Conservation (phyloP, 2,888 invertebrate species). For the Tiliacea citrago region DNA sequence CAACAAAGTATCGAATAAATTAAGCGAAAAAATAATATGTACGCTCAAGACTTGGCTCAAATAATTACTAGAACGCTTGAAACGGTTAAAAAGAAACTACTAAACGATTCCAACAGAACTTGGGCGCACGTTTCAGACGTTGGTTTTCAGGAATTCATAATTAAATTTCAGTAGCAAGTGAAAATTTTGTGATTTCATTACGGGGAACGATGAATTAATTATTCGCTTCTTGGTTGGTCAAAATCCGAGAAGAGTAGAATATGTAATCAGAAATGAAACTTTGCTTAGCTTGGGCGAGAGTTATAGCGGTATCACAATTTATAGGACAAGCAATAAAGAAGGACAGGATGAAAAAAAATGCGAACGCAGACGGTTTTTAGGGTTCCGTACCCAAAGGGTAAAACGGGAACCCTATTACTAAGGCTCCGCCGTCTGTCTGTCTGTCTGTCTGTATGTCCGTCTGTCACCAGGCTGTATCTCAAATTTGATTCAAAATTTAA, state of each 20-base stretch:
- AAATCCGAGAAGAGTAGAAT: conserved; percentile 42
- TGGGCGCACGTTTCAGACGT: conserved; percentile 44
- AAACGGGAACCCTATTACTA: too few relatives aligned
- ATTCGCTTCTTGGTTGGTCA: conserved; percentile 42
- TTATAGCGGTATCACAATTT: neutral
- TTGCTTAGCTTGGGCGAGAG: neutral
- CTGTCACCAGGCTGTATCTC: too few relatives aligned
- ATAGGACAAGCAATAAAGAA: neutral
- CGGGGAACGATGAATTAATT: conserved; percentile 60
- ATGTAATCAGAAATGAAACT: conserved; percentile 44
- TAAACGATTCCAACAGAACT: conserved; percentile 56
- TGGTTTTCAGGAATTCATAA: conserved; percentile 64
- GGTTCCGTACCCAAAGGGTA: too few relatives aligned
- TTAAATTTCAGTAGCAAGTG: conserved; percentile 60
- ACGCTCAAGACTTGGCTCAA: conserved; percentile 36
- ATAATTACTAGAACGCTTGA: conserved; percentile 51
- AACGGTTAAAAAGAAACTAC: conserved; percentile 60
- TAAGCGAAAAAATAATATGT: conserved; percentile 37
- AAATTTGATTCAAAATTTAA: too few relatives aligned
- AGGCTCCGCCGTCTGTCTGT: too few relatives aligned
- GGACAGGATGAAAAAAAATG: too few relatives aligned
- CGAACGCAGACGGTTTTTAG: too few relatives aligned
- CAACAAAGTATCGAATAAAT: conserved; percentile 14
- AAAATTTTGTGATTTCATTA: conserved; percentile 62
- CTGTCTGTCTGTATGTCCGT: too few relatives aligned